phyloP scores from a whole-genome alignment of 2,797 vertebrate species.

The Gallinago stenura region DNA sequence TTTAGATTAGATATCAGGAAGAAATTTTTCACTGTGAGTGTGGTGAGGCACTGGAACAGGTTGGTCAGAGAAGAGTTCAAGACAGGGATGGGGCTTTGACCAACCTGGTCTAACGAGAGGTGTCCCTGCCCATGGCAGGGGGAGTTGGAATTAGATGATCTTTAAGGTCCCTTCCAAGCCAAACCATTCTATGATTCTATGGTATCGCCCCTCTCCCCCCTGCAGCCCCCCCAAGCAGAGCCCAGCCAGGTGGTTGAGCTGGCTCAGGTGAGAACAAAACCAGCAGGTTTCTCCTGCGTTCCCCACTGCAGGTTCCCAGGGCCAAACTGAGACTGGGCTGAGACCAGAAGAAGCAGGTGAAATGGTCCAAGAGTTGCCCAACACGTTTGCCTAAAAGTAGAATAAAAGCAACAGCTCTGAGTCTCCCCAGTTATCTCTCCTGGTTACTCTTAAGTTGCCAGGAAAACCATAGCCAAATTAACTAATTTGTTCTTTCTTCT shows the following conservation, averaged over 20 bases:
- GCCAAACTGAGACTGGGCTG: not conserved
- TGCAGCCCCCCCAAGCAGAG: rapidly evolving
- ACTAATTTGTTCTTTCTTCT: not conserved
- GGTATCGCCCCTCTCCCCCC: not conserved
- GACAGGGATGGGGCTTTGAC: not conserved
- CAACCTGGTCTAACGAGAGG: not conserved
- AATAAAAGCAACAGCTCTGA: not conserved
- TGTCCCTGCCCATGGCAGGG: not conserved
- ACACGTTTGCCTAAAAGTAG: not conserved
- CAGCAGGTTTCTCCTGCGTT: not conserved
- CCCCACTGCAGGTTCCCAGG: not conserved
- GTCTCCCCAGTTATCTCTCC: not conserved
- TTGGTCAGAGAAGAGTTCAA: not conserved
- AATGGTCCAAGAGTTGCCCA: not conserved
- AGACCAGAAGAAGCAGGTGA: not conserved
- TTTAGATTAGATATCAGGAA: not conserved
- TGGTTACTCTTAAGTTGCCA: not conserved
- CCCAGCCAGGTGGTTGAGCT: not conserved
- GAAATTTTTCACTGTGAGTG: not conserved
- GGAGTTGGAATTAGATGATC: not conserved
- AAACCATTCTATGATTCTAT: not conserved
- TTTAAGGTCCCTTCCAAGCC: not conserved
- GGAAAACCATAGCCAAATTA: not conserved
- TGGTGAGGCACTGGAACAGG: not conserved
- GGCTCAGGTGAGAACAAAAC: not conserved